Evolutionary conservation across 2,113 vertebrate species (phyloP), one percentile per base, ranked within the genome.

Genomic region (Triplophysa tibetana): DNA sequence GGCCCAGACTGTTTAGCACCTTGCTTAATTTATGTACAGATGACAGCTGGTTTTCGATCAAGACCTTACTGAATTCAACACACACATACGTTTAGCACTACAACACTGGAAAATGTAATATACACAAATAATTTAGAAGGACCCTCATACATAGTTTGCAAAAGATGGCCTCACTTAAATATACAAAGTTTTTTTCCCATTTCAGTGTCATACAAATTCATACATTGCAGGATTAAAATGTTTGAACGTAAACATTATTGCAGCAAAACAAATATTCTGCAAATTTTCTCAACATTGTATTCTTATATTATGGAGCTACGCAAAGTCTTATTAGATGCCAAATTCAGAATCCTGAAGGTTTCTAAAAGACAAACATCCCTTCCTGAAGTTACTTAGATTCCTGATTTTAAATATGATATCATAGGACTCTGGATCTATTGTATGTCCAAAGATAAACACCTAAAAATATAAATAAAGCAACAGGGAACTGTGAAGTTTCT

Each of bases 351-450:
- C 29, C 19, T 43, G n/a, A 43, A 60, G 33, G 23, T 60, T 29
- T 41, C 21, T 43, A 41, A 24, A 74, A 43, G 54, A 24, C 54
- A 43, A 60, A 74, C 70, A 60, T 60, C 70, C 54, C 33, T 43
- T n/a, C 70, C 70, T 74, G 70, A 60, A 60, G 54, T 43, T 43
- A 24, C 33, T 24, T n/a, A 74, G 70, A 21, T 38, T 21, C 69
- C 69, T 58, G 69, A 72, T 56, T 58, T 56, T 6, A 58, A 58
- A 29, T 19, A 8, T 10, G n/a, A 4, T 58, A 26, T 56, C 69
- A 21, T 10, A 58, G 69, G 50, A 33, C 50, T 52, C 33, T 54
- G 50, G 8, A 70, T 1, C 33, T 38, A 29, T 3, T 29, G 29
- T 29, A 8, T 38, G 33, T 38, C 33, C 33, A 70, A 29, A 54